Evolutionary conservation across 2,797 vertebrate species (phyloP).

Genomic region (Babyrousa celebensis): DNA sequence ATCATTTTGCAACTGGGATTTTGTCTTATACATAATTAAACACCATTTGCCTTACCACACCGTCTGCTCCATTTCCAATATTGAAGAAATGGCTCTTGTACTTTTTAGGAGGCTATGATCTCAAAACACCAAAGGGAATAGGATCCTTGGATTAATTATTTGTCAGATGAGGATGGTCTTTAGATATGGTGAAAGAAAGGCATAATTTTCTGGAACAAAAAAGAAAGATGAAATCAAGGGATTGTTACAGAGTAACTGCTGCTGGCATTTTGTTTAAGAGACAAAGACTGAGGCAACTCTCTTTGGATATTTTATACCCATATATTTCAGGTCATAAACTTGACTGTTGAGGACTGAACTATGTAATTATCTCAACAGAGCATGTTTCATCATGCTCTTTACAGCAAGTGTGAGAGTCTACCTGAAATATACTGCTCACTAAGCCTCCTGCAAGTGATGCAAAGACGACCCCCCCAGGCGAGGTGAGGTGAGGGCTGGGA

Average conservation of each 20-base stretch:
- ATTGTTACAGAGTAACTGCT: background rate
- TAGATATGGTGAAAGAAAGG: background rate
- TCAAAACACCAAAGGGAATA: constrained; percentile 55
- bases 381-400: background rate
- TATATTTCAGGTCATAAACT: constrained; percentile 36
- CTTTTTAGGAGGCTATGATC: constrained; percentile 49
- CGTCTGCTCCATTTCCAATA: constrained; percentile 63
- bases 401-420: constrained; percentile 27
- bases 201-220: constrained; percentile 28
- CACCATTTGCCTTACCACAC: constrained; percentile 37
- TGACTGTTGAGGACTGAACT: constrained; percentile 5
- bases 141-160: constrained; percentile 64
- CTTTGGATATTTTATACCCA: constrained; percentile 3
- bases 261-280: constrained; percentile 18
- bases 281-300: background rate
- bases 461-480: background rate
- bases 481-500: background rate
- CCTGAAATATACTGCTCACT: background rate
- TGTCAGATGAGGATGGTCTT: constrained; percentile 46
- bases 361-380: constrained; percentile 16
- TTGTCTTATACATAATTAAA: constrained; percentile 82
- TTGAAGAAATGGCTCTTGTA: constrained; percentile 61
- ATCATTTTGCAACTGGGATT: constrained; percentile 61
- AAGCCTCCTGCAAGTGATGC: background rate
- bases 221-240: constrained; percentile 34